Evolutionary conservation across 2,113 vertebrate species (phyloP), one percentile per base, ranked within the genome.

Genomic region (Cranoglanis bouderius): DNA sequence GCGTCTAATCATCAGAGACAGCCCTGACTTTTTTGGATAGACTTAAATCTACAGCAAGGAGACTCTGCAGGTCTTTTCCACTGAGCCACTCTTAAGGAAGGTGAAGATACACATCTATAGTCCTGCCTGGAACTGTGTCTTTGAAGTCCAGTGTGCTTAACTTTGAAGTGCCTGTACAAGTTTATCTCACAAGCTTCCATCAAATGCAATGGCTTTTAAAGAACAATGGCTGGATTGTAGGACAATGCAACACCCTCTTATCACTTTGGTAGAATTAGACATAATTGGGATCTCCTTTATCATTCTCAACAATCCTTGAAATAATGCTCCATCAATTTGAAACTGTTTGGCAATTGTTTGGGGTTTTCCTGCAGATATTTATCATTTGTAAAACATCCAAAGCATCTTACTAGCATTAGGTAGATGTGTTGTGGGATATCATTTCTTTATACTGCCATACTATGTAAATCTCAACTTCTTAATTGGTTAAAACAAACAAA

Each of bases 91-190:
- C 57, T 51, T 40, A 32, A 87, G 78, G 85, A 82, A 59, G 51
- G 63, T 75, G 74, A 77, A 89, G 88, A 90, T 86, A 86, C 51
- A 35, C 61, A 85, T 83, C 84, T 87, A 26, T 9, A 57, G 32
- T 38, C 35, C 51, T 83, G 74, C 67, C 65, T 88, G 61, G 80
- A 85, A 78, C 75, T 49, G n/a, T 24, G 24, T 90, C 46, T 89
- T 57, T 70, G 38, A 74, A 85, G 51, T 67, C 70, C 82, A 57
- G 67, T 80, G 55, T 88, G 49, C 59, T 88, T n/a, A 38, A 61
- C 90, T 91, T 92, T 92, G 87, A 93, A 90, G 84, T 87, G 63
- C 38, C 57, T 61, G 88, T 53, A 90, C 84, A 80, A 49, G 78
- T 82, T 90, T 90, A 86, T 85, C 89, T 89, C 32, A 77, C 85